Percentiles rank a stretch among this genome's conserved stretches.
These are phyloP conservation scores for Chaenodraco wilsoni DNA, from an alignment of 2,797 vertebrate genomes.

Conservation along the genomic window DNA sequence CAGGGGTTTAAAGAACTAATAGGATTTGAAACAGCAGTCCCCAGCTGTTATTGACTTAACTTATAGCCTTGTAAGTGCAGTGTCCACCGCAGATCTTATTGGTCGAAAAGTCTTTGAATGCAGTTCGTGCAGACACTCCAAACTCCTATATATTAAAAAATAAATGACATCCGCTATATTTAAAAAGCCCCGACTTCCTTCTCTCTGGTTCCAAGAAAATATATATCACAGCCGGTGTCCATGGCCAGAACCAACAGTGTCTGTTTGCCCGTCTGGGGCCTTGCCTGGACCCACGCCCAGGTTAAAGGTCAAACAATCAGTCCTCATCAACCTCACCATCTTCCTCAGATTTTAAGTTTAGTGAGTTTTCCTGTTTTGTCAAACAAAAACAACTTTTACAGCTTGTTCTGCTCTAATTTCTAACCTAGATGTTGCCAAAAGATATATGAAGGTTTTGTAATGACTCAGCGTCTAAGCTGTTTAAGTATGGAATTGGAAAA, in stretches of 20 bases:
- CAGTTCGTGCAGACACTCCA: conserved; percentile 50
- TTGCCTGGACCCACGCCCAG: conserved; percentile 56
- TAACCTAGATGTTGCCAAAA: neutral
- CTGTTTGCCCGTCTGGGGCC: conserved; percentile 56
- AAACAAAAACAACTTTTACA: neutral
- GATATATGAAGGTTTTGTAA: neutral
- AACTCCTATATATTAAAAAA: conserved; percentile 53
- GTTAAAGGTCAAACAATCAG: conserved; percentile 64
- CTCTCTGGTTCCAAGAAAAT: conserved; percentile 67
- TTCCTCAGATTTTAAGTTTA: neutral
- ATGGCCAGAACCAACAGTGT: conserved; percentile 68
- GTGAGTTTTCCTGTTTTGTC: conserved; percentile 4
- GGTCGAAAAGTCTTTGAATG: neutral
- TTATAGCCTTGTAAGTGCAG: conserved; percentile 25
- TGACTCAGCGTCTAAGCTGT: neutral
- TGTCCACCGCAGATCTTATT: conserved; percentile 20
- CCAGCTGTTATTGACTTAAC: conserved; percentile 60
- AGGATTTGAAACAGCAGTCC: conserved; percentile 30
- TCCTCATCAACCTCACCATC: conserved; percentile 20
- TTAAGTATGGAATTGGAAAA: neutral
- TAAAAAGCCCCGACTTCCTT: conserved; percentile 65
- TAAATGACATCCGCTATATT: conserved; percentile 56
- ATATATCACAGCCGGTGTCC: conserved; percentile 60
- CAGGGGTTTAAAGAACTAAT: conserved; percentile 28
- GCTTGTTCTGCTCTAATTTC: conserved; percentile 8